Evolutionary conservation across 2,113 vertebrate species (phyloP).

Genomic region (Passer domesticus): DNA sequence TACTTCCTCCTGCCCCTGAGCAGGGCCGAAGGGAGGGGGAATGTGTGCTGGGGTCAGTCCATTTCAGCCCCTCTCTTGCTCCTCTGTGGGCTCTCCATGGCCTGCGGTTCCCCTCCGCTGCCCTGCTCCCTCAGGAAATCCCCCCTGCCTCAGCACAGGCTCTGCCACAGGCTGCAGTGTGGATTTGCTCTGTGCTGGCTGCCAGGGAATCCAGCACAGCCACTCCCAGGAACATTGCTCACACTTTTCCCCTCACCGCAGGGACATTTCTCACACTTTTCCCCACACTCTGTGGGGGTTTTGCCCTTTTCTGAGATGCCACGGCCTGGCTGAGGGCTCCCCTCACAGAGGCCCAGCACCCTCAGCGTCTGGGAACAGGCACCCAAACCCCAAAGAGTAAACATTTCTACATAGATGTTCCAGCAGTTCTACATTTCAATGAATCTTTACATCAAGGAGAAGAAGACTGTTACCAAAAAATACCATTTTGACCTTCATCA

Average conservation of each 20-base stretch:
- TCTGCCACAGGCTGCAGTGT: background rate
- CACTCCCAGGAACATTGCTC: background rate
- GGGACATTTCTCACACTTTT: background rate
- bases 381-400: background rate
- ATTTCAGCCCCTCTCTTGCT: background rate
- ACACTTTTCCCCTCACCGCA: background rate
- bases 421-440: background rate
- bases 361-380: background rate
- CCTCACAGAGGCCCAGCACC: background rate
- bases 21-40: background rate
- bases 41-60: background rate
- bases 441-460: background rate
- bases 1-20: background rate
- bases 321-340: background rate
- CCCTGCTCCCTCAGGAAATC: rapidly evolving
- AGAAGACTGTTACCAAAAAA: background rate
- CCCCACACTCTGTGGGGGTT: background rate
- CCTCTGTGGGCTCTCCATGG: background rate
- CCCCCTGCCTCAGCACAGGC: background rate
- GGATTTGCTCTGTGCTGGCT: background rate
- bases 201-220: background rate
- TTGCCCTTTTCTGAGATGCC: background rate
- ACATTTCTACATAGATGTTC: rapidly evolving
- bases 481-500: rapidly evolving
- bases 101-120: background rate